Evolutionary conservation across 2,113 vertebrate genomes (phyloP).

Genomic region (Rhinoderma darwinii): DNA sequence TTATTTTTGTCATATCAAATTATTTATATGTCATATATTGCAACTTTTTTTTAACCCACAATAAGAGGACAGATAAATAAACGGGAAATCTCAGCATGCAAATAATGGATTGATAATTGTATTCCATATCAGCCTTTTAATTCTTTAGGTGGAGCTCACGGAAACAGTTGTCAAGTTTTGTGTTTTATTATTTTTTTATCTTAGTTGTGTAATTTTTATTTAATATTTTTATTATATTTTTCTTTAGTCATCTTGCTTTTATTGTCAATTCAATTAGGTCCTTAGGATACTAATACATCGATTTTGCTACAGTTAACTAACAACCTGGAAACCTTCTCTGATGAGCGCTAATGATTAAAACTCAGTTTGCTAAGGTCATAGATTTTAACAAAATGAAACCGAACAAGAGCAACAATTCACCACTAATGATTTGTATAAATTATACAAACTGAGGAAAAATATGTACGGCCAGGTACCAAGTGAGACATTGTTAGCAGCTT

Average conservation of each 20-base stretch:
- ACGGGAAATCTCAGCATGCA: not conserved
- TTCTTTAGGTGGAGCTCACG: not conserved
- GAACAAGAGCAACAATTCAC: not conserved
- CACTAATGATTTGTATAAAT: constrained; percentile 18
- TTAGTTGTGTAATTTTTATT: too few relatives aligned
- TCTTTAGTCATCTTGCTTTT: not conserved
- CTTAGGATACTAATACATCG: not conserved
- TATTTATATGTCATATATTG: too few relatives aligned
- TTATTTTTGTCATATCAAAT: too few relatives aligned
- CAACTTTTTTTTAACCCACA: too few relatives aligned
- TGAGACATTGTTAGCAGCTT: constrained; percentile 1
- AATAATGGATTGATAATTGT: not conserved
- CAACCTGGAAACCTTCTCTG: constrained; percentile 30
- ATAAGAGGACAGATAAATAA: not conserved
- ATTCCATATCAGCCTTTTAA: not conserved
- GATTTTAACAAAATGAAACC: constrained; percentile 21
- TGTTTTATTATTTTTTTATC: too few relatives aligned
- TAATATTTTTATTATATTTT: not conserved
- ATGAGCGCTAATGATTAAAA: constrained; percentile 21
- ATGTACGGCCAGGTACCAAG: not conserved
- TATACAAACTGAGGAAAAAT: not conserved
- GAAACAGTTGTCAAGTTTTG: not conserved
- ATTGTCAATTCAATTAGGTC: constrained; percentile 6
- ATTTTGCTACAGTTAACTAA: constrained; percentile 23
- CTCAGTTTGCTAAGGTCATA: not conserved